Base-by-base conservation (phyloP, 2,888 invertebrate genomes). In the Volucella inanis region DNA sequence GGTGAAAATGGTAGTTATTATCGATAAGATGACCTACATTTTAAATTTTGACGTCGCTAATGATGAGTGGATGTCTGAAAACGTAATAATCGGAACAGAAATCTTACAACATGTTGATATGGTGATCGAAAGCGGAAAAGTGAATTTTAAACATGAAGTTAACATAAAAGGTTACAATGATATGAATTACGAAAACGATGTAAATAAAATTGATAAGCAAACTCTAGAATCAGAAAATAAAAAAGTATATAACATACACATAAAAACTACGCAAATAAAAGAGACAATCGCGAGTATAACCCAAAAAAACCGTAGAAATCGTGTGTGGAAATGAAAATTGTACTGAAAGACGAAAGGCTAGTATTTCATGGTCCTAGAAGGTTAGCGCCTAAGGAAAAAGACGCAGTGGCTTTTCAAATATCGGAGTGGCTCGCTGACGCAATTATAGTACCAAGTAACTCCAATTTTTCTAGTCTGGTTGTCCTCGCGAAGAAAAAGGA, bases 371-470 rank as follows among this genome's bases (percentile, higher is more conserved):
- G 84, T 39, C 88, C 89, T 0, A 70, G 89, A 55, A 74, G 90
- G 52, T 76, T 90, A 31, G 77, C 89, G 0, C 70, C 64, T 0
- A n/a, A 45, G 6, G 89, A 90, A 64, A 88, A 87, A 31, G 50
- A 79, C 2, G 79, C 83, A 61, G 89, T 90, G 0, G 87, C 89
- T 14, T 54, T 70, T 3, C 88, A 89, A 84, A 82, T n/a, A n/a
- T 61, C 87, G 2, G 64, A 71, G 38, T 91, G 90, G 90, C 15
- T 90, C 11, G 52, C 87, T 1, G 81, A 89, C 10, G 61, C 86
- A 15, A 81, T 77, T 22, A 65, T 80, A 12, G n/a, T 55, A 39
- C 61, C 43, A 47, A 83, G 65, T 71, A 70, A 11, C 57, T 88
- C 88, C 0, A 64, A 86, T 12, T 89, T 87, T 49, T 80, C 87